Evolutionary conservation across 1,140 invertebrate genomes (phyloP), one percentile per base, ranked within the genome.

Genomic region (Yoshiicerus persimilis): DNA sequence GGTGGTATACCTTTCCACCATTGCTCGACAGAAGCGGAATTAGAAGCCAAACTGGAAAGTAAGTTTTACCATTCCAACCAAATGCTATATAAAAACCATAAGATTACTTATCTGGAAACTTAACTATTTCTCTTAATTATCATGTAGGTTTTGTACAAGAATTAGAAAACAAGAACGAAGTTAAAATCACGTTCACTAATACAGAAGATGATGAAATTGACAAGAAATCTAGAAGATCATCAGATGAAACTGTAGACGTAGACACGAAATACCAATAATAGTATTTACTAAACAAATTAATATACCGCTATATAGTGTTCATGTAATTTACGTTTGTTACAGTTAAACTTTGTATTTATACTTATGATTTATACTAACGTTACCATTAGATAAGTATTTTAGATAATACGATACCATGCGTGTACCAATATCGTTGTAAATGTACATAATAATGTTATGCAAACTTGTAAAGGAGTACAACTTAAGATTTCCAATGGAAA

Each of bases 1-100:
- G 80, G 32, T 20, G 36, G 62, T 11, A 83, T 80, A 9, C 87
- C 88, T 16, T 90, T 89, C 38, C 85, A 88, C 23, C 88, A 87
- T 77, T 90, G 89, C 34, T 66, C 34, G n/a, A 90, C 87, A 8
- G 90, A 91, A 87, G 86, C 25, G 0, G 87, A 90, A 56, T 87
- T 91, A 4, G 90, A 91, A 75, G 47, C 1, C 0, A 23, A 88
- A 9, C 36, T 91, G 9, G 90, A 91, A 86, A 66, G 90, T 91
- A 88, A 64, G 62, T n/a, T 84, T 30, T 16, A 6, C 9, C 4
- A 38, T 25, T 70, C 9, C n/a, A n/a, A n/a, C n/a, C 13, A 23
- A 5, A 23, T n/a, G 16, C 8, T 25, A 20, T 77, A 25, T 38
- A n/a, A 1, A 23, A 38, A 64, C 23, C 39, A 84, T 20, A 30